phyloP scores from a whole-genome alignment of 53 echinoderm and acorn worm genomes.

The Stichopus horrens region DNA sequence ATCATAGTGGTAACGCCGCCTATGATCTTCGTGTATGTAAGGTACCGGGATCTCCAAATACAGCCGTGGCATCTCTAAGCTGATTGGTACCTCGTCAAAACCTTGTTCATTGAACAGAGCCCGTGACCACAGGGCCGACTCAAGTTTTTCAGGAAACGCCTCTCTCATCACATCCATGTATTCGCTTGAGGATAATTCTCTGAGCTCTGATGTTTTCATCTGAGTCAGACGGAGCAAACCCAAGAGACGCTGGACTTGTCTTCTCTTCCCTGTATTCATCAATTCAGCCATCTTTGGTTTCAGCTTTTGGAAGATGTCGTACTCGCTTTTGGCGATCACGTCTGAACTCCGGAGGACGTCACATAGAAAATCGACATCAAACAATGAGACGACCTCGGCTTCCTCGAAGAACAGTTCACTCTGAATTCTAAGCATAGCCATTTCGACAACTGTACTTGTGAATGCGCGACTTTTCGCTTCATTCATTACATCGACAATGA shows the following conservation, averaged over 20 bases:
- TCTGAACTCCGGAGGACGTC: conserved; percentile 21
- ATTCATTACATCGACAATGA: background rate
- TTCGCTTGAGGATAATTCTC: background rate
- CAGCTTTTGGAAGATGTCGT: conserved; percentile 28
- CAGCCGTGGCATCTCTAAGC: conserved; percentile 18
- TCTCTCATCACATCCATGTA: conserved; percentile 11
- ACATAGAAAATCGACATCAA: conserved; percentile 32
- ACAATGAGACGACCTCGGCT: background rate
- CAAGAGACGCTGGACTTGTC: conserved; percentile 11
- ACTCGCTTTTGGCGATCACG: conserved; percentile 27
- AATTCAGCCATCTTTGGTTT: conserved; percentile 34
- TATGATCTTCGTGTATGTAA: background rate
- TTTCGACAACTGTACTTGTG: background rate
- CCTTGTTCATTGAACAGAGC: conserved; percentile 26
- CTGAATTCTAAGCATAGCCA: background rate
- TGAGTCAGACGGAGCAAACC: conserved; percentile 28
- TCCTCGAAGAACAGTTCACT: conserved; percentile 6
- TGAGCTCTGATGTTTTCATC: conserved; percentile 7
- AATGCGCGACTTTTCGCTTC: background rate
- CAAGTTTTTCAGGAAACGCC: conserved; percentile 26
- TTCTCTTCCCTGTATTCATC: conserved; percentile 1
- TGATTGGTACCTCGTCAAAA: conserved; percentile 9
- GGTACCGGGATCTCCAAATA: conserved; percentile 28
- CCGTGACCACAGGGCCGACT: conserved; percentile 10
- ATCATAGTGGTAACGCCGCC: background rate